Conservation (phyloP, 2,113 vertebrate species). For the Aegypius monachus region DNA sequence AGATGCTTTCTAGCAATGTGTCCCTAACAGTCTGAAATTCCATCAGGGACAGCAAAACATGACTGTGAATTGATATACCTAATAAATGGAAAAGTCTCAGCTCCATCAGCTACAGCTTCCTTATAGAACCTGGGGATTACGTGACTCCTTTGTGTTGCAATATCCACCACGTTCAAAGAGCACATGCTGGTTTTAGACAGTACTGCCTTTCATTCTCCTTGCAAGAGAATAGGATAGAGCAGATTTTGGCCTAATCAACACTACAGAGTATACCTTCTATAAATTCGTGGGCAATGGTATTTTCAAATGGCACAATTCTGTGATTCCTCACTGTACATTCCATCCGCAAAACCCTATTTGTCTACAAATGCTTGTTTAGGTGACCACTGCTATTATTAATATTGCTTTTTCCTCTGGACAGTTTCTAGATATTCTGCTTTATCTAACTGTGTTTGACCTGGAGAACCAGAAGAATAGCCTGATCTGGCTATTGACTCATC, state of each 20-base stretch:
- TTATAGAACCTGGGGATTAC: background rate
- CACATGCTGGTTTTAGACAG: background rate
- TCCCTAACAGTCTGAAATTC: background rate
- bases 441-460: background rate
- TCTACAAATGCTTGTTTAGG: background rate
- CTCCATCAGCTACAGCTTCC: background rate
- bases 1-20: background rate
- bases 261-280: background rate
- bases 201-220: background rate
- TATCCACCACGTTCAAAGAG: background rate
- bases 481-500: background rate
- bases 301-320: background rate
- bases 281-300: background rate
- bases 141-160: background rate
- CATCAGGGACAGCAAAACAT: background rate
- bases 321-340: background rate
- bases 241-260: background rate
- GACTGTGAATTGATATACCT: background rate
- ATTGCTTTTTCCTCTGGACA: background rate
- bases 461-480: background rate
- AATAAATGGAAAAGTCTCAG: background rate
- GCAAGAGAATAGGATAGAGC: background rate
- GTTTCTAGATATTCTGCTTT: background rate
- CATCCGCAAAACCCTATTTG: background rate
- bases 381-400: background rate